phyloP scores from a whole-genome alignment of 1,140 invertebrate species.

The Chymomyza costata region DNA sequence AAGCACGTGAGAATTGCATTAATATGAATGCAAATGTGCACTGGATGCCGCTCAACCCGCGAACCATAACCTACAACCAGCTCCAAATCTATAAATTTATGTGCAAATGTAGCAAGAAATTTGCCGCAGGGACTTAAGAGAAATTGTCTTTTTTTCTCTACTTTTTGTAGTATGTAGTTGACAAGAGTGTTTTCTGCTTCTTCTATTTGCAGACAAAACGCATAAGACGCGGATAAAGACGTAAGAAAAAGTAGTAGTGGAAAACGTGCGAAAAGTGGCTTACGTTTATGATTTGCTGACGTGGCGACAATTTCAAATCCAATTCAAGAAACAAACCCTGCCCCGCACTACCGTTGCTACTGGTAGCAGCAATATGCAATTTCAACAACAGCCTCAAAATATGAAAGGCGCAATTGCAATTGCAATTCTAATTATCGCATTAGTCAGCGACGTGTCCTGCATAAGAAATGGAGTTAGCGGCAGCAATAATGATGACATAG shows the following conservation, averaged over 20 bases:
- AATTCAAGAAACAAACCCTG: conserved; percentile 11
- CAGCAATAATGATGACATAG: conserved; percentile 6
- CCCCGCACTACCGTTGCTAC: too few relatives aligned
- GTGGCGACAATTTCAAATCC: conserved; percentile 47
- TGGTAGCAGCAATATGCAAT: conserved; percentile 48
- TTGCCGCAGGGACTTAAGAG: conserved; percentile 35
- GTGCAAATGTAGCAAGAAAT: conserved; percentile 61
- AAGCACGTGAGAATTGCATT: conserved; percentile 73
- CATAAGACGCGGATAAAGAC: neutral
- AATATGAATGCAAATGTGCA: conserved; percentile 66
- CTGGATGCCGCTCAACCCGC: conserved; percentile 4
- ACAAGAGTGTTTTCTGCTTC: conserved; percentile 65
- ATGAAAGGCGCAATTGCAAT: conserved; percentile 71
- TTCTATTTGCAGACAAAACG: conserved; percentile 31
- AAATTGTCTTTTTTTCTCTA: conserved; percentile 52
- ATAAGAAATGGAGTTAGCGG: conserved; percentile 53
- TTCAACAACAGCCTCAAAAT: conserved; percentile 50
- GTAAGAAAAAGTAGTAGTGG: neutral
- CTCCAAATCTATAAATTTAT: conserved; percentile 66
- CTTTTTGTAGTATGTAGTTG: conserved; percentile 38
- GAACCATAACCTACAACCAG: too few relatives aligned
- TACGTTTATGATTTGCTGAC: conserved; percentile 64
- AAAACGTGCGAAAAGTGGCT: conserved; percentile 47
- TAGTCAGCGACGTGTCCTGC: conserved; percentile 66
- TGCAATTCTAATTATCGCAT: conserved; percentile 75